Base-by-base conservation (phyloP, 1,140 invertebrate genomes). In the Drosophila nasuta region DNA sequence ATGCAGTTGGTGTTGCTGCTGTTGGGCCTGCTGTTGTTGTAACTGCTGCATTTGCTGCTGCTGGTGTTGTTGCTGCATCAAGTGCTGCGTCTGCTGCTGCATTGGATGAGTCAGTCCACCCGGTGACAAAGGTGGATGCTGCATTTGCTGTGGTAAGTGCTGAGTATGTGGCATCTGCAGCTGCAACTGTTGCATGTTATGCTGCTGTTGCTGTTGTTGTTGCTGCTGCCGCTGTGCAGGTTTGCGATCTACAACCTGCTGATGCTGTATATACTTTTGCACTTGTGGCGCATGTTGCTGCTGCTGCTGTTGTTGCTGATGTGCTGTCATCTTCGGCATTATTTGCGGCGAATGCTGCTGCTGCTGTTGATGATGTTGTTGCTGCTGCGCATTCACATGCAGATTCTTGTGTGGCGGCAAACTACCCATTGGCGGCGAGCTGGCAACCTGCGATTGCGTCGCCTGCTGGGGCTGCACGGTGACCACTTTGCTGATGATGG, bases 401-500 rank as follows among this genome's bases (percentile, higher is more conserved):
- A 85, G 35, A 5, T 64, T 70, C 57, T 88, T 88, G 46, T 87
- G 85, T 10, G 85, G 83, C 48, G 85, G 77, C 52, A 88, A 43
- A 11, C 78, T 89, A 52, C 85, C 85, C 54, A 90, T 17, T 1
- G 85, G 89, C 7, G 80, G 80, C 2, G 91, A 77, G 5, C 52
- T 85, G 8, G 81, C 75, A 56, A 86, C 80, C 49, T 81, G 75
- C 0, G 88, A 80, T 58, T 92, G 88, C 6, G 79, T 83, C 1
- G 91, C 88, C 54, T 92, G 91, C 51, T 91, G 91, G 5, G 91
- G 87, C 56, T 88, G 85, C 30, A 92, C 91, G 0, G 81, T 92
- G 0, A 92, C 91, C 11, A 92, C 91, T 17, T 92, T 92, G 66
- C 91, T 92, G 17, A 92, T 92, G 41, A 92, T 92, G 7, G 91